Percentiles rank a stretch among this genome's conserved stretches.
phyloP scores from a whole-genome alignment of 2,797 vertebrate genomes.

The Poeciliopsis gracilis region DNA sequence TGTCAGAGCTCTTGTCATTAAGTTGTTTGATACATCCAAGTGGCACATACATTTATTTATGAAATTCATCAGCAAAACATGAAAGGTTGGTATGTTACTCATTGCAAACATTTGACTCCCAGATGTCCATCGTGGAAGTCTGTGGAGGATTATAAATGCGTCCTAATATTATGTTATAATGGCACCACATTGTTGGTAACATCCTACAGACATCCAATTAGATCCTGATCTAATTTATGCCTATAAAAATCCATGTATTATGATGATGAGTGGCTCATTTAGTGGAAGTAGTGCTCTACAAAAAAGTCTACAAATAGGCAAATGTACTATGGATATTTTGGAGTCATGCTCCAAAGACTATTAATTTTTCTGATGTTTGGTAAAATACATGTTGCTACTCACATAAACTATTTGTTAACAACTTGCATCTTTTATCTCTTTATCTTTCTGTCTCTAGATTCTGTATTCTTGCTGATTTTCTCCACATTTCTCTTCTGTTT shows the following conservation, averaged over 20 bases:
- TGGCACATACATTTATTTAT: too few relatives aligned
- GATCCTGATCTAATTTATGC: not conserved
- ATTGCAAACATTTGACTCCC: too few relatives aligned
- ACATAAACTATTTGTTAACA: not conserved
- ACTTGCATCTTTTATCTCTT: not conserved
- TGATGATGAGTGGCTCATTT: too few relatives aligned
- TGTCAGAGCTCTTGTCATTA: too few relatives aligned
- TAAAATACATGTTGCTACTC: not conserved
- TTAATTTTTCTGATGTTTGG: not conserved
- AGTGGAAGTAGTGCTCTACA: not conserved
- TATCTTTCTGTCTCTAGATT: not conserved
- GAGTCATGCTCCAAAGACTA: not conserved
- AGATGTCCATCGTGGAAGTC: too few relatives aligned
- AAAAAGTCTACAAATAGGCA: not conserved
- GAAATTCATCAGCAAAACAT: too few relatives aligned
- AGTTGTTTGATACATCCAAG: too few relatives aligned
- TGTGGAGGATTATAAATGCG: too few relatives aligned
- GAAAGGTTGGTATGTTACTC: too few relatives aligned
- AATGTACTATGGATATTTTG: not conserved
- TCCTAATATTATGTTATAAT: not conserved
- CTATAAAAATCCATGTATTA: not conserved
- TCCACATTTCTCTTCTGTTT: not conserved
- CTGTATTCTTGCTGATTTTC: not conserved
- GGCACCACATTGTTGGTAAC: not conserved
- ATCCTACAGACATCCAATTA: not conserved